Conservation (phyloP, 2,888 invertebrate genomes). For the Rhingia rostrata region DNA sequence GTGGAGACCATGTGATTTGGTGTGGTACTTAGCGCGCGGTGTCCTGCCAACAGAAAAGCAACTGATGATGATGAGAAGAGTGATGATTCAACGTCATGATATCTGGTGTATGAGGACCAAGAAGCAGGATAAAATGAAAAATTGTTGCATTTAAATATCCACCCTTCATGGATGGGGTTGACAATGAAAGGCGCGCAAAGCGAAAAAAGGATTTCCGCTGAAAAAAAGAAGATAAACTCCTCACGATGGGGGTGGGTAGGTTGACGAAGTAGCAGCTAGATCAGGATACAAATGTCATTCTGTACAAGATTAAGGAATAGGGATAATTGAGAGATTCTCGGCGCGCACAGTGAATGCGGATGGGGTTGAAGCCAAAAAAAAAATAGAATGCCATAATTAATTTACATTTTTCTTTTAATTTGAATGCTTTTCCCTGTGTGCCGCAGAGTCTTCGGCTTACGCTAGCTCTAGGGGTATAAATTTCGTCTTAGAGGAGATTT, state of each 20-base stretch:
- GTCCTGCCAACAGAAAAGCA: constrained; percentile 6
- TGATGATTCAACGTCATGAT: constrained; percentile 64
- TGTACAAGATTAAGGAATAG: constrained; percentile 70
- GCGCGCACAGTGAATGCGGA: constrained; percentile 15
- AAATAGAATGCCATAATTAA: constrained; percentile 67
- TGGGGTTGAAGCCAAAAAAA: constrained; percentile 12
- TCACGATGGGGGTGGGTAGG: constrained; percentile 8
- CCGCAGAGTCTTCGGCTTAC: constrained; percentile 19
- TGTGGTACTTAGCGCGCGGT: constrained; percentile 9
- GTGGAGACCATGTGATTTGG: background rate
- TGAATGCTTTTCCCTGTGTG: constrained; percentile 48
- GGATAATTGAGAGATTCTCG: constrained; percentile 71
- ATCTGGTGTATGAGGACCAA: constrained; percentile 6
- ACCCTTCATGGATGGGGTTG: constrained; percentile 49
- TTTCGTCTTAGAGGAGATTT: constrained; percentile 68
- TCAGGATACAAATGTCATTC: constrained; percentile 74
- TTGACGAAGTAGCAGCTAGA: constrained; percentile 28
- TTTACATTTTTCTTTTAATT: constrained; percentile 73
- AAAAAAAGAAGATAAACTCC: constrained; percentile 56
- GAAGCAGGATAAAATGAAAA: constrained; percentile 54
- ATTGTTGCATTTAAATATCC: constrained; percentile 69
- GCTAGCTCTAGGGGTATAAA: constrained; percentile 58
- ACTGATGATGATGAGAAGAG: constrained; percentile 59
- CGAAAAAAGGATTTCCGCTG: constrained; percentile 52
- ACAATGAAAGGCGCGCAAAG: constrained; percentile 20